Evolutionary conservation across 2,888 invertebrate genomes (phyloP).

Genomic region (Parnassius orleans): DNA sequence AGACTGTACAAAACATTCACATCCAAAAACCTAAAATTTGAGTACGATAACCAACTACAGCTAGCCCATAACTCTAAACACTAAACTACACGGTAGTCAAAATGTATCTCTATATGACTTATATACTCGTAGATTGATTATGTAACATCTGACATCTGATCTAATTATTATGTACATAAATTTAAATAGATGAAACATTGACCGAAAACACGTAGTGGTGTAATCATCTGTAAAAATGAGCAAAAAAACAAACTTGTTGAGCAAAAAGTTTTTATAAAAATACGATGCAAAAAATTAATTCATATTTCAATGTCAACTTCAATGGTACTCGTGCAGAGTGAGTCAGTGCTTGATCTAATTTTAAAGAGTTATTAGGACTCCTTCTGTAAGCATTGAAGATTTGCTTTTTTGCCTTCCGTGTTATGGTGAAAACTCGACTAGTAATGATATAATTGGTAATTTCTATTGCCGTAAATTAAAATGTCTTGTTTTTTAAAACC

Average conservation of each 20-base stretch:
- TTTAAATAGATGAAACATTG: slow-evolving; percentile 12
- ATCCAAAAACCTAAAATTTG: too few species aligned
- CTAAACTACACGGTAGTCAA: not conserved
- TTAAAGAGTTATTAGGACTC: slow-evolving; percentile 13
- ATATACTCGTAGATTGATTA: too few species aligned
- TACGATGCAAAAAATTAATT: slow-evolving; percentile 21
- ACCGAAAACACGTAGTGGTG: not conserved
- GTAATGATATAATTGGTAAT: too few species aligned
- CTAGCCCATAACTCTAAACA: not conserved
- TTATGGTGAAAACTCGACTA: too few species aligned
- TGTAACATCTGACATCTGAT: not conserved
- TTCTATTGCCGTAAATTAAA: too few species aligned
- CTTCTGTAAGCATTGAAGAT: not conserved
- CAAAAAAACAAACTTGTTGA: slow-evolving; percentile 7
- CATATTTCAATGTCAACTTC: slow-evolving; percentile 29
- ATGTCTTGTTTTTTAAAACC: too few species aligned
- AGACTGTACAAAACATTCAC: too few species aligned
- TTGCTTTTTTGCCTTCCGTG: not conserved
- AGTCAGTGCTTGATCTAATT: slow-evolving; percentile 17
- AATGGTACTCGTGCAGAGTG: slow-evolving; percentile 13
- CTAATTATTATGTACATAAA: slow-evolving; percentile 14
- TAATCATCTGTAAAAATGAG: slow-evolving; percentile 8
- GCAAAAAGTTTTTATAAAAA: slow-evolving; percentile 8
- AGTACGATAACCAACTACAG: too few species aligned
- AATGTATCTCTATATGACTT: too few species aligned